Conservation (phyloP, 2,113 vertebrate genomes). For the Amazona vittata region DNA sequence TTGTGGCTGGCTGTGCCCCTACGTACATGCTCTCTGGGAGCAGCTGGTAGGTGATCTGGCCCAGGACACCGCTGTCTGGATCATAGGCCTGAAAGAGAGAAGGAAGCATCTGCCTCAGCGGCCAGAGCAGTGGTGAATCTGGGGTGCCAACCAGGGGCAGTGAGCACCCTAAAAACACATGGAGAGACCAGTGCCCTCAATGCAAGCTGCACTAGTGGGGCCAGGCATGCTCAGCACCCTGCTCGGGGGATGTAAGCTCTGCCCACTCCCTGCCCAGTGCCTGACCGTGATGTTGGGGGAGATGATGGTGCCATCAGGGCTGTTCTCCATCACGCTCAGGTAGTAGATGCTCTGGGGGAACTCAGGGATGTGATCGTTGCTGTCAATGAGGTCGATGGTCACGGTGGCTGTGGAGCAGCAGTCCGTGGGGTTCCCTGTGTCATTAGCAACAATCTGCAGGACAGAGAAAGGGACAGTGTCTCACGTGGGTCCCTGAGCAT, state of each 20-base stretch:
- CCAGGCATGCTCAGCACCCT: background rate
- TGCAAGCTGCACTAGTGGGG: background rate
- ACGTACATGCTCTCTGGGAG: constrained; percentile 86
- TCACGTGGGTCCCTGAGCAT: background rate
- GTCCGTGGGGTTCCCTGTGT: constrained; percentile 1
- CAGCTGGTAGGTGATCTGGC: constrained; percentile 83
- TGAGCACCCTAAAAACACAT: background rate
- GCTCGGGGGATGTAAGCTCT: background rate
- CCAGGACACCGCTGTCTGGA: constrained; percentile 79
- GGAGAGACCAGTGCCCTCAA: background rate
- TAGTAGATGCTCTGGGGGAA: constrained; percentile 77
- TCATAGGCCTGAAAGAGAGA: constrained; percentile 83
- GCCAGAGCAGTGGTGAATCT: background rate
- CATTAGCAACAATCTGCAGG: constrained; percentile 84
- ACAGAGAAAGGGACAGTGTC: background rate
- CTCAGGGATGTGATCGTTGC: constrained; percentile 86
- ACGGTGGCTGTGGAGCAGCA: constrained; percentile 78
- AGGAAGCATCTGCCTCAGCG: background rate
- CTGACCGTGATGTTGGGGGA: constrained; percentile 78
- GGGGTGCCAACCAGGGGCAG: background rate
- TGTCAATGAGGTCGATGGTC: constrained; percentile 82
- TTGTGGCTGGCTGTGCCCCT: background rate
- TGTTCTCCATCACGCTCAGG: constrained; percentile 77
- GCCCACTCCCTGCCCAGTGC: background rate
- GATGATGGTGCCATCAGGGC: constrained; percentile 46